Evolutionary conservation across 2,113 vertebrate genomes (phyloP).

Genomic region (Platichthys flesus): DNA sequence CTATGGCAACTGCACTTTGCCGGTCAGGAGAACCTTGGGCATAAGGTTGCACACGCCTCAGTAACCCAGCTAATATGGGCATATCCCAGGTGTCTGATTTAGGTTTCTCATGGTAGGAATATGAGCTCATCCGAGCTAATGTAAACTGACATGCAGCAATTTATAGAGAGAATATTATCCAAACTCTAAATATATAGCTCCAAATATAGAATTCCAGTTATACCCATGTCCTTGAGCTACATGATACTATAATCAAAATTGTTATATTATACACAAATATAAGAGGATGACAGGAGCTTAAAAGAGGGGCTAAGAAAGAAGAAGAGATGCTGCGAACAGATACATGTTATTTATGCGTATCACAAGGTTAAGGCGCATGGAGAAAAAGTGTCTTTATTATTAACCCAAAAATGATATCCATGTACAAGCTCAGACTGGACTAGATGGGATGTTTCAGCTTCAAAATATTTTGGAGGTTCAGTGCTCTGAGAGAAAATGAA

Average conservation of each 20-base stretch:
- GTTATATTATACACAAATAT: no score
- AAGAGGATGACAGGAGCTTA: not conserved
- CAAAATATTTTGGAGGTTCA: constrained; percentile 37
- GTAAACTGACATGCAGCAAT: constrained; percentile 2
- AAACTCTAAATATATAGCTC: not conserved
- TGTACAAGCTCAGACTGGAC: not conserved
- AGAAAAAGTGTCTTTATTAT: not conserved
- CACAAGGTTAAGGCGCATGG: not conserved
- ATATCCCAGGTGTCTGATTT: constrained; percentile 37
- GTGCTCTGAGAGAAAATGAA: constrained; percentile 54
- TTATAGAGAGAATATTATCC: not conserved
- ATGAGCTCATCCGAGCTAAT: constrained; percentile 1
- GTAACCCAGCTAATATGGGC: constrained; percentile 32
- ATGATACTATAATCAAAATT: not conserved
- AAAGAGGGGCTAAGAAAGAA: not conserved
- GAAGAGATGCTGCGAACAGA: not conserved
- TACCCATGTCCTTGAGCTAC: not conserved
- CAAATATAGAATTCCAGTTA: constrained; percentile 12
- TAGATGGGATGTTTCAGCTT: constrained; percentile 28
- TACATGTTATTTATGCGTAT: not conserved
- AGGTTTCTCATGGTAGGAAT: constrained; percentile 5
- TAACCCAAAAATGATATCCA: not conserved
- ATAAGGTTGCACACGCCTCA: constrained; percentile 29
- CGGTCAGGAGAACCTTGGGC: constrained; percentile 2
- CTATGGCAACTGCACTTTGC: constrained; percentile 50